These are phyloP conservation scores for Micromys minutus DNA, from an alignment of 2,113 vertebrate genomes.

Conservation along the genomic window DNA sequence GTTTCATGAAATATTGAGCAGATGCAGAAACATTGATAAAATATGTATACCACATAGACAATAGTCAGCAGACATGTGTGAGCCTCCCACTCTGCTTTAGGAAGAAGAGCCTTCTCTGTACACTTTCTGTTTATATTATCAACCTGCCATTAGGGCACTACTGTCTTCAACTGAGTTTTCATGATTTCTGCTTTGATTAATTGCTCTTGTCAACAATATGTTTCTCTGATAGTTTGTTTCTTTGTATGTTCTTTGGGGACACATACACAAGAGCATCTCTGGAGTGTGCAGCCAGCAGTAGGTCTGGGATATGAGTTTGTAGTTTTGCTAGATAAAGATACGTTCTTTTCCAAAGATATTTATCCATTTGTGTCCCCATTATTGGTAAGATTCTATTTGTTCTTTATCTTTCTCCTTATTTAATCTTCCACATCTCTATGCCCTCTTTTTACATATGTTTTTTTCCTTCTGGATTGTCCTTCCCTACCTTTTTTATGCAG, in stretches of 20 bases:
- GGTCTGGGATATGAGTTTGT: background rate
- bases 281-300: background rate
- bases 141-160: background rate
- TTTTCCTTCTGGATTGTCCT: background rate
- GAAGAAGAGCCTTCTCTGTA: background rate
- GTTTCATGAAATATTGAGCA: constrained; percentile 70
- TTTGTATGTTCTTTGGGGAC: background rate
- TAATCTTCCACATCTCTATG: background rate
- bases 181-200: background rate
- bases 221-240: background rate
- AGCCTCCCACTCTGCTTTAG: constrained; percentile 38
- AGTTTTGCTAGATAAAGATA: background rate
- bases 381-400: background rate
- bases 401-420: background rate
- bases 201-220: background rate
- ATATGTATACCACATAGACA: constrained; percentile 54
- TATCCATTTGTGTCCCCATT: background rate
- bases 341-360: background rate
- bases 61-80: background rate
- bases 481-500: background rate
- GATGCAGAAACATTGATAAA: constrained; percentile 61
- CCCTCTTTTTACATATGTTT: background rate
- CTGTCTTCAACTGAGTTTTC: background rate
- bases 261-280: background rate
- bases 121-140: background rate